Base-by-base conservation (phyloP, 2,797 vertebrate species). In the Aldrovandia affinis region DNA sequence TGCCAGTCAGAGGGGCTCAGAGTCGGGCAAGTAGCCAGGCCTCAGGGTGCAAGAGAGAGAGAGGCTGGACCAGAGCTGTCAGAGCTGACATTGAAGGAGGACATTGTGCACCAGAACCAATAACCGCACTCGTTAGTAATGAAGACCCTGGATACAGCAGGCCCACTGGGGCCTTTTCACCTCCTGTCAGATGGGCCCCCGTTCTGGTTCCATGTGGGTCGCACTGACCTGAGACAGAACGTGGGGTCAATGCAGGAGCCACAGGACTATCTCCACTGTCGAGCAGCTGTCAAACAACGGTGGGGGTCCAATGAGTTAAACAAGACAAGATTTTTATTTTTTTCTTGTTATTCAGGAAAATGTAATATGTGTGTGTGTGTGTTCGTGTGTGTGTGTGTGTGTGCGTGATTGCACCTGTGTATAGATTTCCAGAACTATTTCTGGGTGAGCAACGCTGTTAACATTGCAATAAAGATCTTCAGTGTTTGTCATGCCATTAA, bases 401-500 rank as follows among this genome's bases (percentile, higher is more conserved):
- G 15, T 65, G 59, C 15, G 39, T 22, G 33, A 33, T 39, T 50
- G 1, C 47, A 44, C 18, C 20, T 25, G 39, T 75, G 8, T 75
- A 20, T 25, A 42, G 28, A 78, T 86, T 65, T 78, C 79, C n/a
- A 52, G n/a, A 75, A 54, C 55, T 22, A n/a, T 59, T 5, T 57
- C 33, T 61, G 18, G 18, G n/a, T 81, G 36, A 70, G 36, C 80
- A 44, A n/a, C 12, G n/a, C 22, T 86, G 88, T 44, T 82, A 89
- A 88, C 83, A 83, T 81, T 87, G 68, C 68, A 88, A 84, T 86
- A 85, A 79, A 87, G 86, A 87, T 83, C 82, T 88, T 52, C 87
- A 82, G 84, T 88, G 91, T 91, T 90, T 93, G 86, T 15, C 86
- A 84, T 86, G 88, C 81, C 84, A 91, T 91, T 90, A 87, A 91